A percentile compares a stretch with the other conserved stretches of the same genome.
These are phyloP conservation scores for Marmota monax DNA, from an alignment of 2,113 vertebrate genomes.

Conservation along the genomic window DNA sequence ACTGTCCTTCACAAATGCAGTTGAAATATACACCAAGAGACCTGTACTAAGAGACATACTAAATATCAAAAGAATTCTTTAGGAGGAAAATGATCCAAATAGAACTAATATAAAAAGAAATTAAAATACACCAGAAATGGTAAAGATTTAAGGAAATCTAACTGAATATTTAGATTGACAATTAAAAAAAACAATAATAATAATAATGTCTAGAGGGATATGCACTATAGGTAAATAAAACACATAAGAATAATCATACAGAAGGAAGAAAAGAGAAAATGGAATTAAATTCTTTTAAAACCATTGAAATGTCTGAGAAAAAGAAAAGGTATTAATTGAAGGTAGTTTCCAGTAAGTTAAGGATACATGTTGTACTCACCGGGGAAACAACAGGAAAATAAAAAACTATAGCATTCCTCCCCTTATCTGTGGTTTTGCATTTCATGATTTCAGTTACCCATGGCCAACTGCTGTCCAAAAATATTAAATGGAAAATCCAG, in stretches of 20 bases:
- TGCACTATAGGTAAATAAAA: background rate
- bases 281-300: slow-evolving; percentile 5
- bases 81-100: background rate
- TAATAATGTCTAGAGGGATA: background rate
- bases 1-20: background rate
- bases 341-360: background rate
- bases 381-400: background rate
- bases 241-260: background rate
- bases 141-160: background rate
- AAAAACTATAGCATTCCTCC: background rate
- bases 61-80: background rate
- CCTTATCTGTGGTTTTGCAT: background rate
- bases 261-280: background rate
- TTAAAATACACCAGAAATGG: background rate
- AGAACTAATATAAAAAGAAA: background rate
- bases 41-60: background rate
- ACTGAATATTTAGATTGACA: background rate
- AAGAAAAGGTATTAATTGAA: background rate
- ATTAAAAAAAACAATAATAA: background rate
- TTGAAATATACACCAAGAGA: background rate
- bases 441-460: background rate
- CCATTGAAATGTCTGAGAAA: background rate
- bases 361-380: background rate
- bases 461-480: background rate
- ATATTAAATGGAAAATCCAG: background rate